Evolutionary conservation across 1,140 invertebrate genomes (phyloP).

Genomic region (Helicoverpa zea): DNA sequence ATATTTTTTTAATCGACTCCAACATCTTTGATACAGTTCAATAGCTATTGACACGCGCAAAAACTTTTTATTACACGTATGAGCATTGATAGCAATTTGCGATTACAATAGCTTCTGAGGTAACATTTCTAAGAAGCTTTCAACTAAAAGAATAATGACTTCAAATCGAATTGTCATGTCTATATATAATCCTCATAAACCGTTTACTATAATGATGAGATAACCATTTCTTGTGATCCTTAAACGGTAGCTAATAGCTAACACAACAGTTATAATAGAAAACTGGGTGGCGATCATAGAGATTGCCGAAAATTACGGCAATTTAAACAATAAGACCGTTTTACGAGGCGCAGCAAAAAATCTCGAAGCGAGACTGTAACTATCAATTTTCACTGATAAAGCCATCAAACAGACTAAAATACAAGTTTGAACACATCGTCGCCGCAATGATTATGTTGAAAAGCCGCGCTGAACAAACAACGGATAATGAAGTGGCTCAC

Average conservation of each 20-base stretch:
- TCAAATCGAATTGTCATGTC: conserved; percentile 34
- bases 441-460: conserved; percentile 51
- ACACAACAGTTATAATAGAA: conserved; percentile 41
- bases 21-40: conserved; percentile 35
- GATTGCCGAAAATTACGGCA: conserved; percentile 41
- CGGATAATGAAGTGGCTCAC: conserved; percentile 57
- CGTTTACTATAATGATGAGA: conserved; percentile 1
- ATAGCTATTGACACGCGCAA: conserved; percentile 28
- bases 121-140: conserved; percentile 20
- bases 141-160: conserved; percentile 18
- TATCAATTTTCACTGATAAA: conserved; percentile 53
- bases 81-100: conserved; percentile 18
- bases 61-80: conserved; percentile 36
- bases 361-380: conserved; percentile 35
- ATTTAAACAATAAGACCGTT: conserved; percentile 38
- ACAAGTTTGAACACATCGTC: conserved; percentile 44
- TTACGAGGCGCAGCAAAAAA: conserved; percentile 35
- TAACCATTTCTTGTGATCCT: conserved; percentile 18
- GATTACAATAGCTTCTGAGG: conserved; percentile 16
- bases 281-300: conserved; percentile 23
- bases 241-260: conserved; percentile 44
- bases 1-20: conserved; percentile 41
- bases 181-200: conserved; percentile 37
- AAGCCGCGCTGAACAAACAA: conserved; percentile 62
- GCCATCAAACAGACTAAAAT: conserved; percentile 50